Percentiles rank a stretch among this genome's conserved stretches.
Conservation (phyloP, 1,140 invertebrate genomes). For the Ladona fulva region DNA sequence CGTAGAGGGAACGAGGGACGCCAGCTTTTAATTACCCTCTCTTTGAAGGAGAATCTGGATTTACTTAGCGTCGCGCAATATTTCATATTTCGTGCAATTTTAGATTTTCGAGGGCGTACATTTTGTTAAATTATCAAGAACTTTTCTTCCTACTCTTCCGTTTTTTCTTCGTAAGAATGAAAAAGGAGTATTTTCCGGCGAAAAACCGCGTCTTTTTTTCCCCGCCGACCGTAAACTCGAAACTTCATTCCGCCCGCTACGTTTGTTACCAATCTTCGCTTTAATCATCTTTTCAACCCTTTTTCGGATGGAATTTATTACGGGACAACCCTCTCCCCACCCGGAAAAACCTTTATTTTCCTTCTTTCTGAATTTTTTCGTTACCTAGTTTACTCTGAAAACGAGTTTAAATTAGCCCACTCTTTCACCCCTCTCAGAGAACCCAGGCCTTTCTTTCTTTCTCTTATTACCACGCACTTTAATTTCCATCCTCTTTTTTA, state of each 20-base stretch:
- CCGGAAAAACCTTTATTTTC: background rate
- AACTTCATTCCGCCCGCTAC: background rate
- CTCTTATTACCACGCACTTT: background rate
- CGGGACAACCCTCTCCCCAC: background rate
- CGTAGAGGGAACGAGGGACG: too few species aligned
- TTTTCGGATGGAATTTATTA: background rate
- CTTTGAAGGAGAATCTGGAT: too few species aligned
- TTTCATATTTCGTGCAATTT: too few species aligned
- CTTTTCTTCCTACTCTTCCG: too few species aligned
- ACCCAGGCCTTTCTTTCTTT: background rate
- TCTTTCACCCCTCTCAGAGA: background rate
- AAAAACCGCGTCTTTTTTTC: background rate
- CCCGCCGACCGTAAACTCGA: background rate
- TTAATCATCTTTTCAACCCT: constrained; percentile 10
- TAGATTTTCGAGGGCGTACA: too few species aligned
- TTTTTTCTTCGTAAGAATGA: too few species aligned
- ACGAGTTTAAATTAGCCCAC: constrained; percentile 9
- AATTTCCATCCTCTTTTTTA: background rate
- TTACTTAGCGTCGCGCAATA: too few species aligned
- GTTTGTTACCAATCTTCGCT: background rate
- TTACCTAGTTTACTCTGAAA: background rate
- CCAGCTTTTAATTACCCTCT: too few species aligned
- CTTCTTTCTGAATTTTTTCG: background rate
- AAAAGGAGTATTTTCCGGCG: too few species aligned
- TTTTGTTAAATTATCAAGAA: too few species aligned